Base-by-base conservation (phyloP, 2,888 invertebrate species). In the Chloroclystis v-ata region DNA sequence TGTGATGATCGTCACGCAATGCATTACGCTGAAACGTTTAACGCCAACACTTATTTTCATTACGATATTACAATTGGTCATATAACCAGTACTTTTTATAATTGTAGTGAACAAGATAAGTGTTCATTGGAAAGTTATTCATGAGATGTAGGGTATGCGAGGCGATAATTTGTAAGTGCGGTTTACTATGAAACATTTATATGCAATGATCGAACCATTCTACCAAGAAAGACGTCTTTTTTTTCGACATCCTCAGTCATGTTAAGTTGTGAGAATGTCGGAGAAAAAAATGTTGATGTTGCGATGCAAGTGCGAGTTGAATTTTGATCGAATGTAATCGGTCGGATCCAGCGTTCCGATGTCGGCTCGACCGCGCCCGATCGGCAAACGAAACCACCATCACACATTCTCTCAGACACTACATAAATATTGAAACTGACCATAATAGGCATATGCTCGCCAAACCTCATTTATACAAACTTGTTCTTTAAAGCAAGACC, bases 161-260 rank as follows among this genome's bases (percentile, higher is more conserved):
- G 5, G 56, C 52, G 59, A 67, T 69, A 63, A 68, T 67, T 65
- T 64, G 59, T 64, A 47, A 60, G 59, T 9, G 26, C 63, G 30
- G 38, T 37, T 61, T 59, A 63, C 56, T 63, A 63, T 69, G 60
- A 55, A 65, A 57, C 65, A 69, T 71, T 69, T 70, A 68, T 73
- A 75, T 74, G 72, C 73, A 59, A 63, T 52, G 47, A 58, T 40
- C 49, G 56, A 56, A 60, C 57, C 49, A 61, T 57, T 49, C 49
- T 65, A 65, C 70, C 62, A 57, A 66, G 67, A 69, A 64, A 52
- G 54, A 56, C 62, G 60, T 66, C 56, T 58, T 61, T 75, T 75
- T 73, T 73, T 72, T 62, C 43, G 64, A 75, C 72, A 74, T 78
- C 74, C 75, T 73, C 69, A 57, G 63, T 65, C 62, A 76, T 75